These are phyloP conservation scores for Moxostoma hubbsi DNA, from an alignment of 2,797 vertebrate species.

Conservation along the genomic window DNA sequence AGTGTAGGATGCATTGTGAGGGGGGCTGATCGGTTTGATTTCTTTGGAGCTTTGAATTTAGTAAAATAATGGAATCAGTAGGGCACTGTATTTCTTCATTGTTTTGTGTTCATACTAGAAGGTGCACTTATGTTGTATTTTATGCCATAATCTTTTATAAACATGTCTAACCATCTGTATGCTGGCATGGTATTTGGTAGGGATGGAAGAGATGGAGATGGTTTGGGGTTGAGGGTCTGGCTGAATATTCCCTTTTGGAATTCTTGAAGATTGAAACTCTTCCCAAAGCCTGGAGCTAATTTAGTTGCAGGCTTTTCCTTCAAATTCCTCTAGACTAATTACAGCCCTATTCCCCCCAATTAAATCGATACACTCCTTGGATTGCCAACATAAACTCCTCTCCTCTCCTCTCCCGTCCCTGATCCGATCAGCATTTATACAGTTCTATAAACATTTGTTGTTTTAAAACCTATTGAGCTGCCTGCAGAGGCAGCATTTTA, in stretches of 20 bases:
- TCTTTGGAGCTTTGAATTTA: no score
- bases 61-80: not conserved
- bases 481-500: no score
- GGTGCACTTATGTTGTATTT: conserved; percentile 10
- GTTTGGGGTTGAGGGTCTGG: conserved; percentile 45
- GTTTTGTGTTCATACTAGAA: conserved; percentile 33
- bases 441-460: conserved; percentile 33
- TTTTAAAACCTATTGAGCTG: no score
- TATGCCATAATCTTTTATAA: conserved; percentile 14
- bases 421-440: not conserved
- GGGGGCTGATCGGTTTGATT: no score
- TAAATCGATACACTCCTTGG: conserved; percentile 76
- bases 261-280: conserved; percentile 76
- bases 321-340: conserved; percentile 77
- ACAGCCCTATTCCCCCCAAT: conserved; percentile 73
- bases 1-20: no score
- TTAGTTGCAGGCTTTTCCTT: conserved; percentile 73
- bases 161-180: conserved; percentile 54
- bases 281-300: conserved; percentile 76
- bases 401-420: conserved; percentile 35
- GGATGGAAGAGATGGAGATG: conserved; percentile 25
- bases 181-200: conserved; percentile 23
- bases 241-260: conserved; percentile 67
- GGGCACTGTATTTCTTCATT: not conserved
- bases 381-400: conserved; percentile 55